Percentiles rank a stretch among this genome's conserved stretches.
phyloP scores from a whole-genome alignment of 2,888 invertebrate species.

The Leptinotarsa rubiginosa region DNA sequence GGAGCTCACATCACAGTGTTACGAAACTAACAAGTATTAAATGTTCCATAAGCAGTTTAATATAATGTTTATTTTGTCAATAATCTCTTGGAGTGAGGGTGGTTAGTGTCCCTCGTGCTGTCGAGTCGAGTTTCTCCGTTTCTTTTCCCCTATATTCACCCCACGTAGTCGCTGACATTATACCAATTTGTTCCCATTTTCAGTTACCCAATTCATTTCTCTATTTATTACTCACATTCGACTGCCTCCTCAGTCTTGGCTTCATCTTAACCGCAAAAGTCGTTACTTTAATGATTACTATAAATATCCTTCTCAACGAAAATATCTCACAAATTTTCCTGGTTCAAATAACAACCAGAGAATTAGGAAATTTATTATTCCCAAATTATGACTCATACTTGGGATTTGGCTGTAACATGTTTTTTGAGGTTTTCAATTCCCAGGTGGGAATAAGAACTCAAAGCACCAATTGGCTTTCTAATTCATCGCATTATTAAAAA shows the following conservation, averaged over 20 bases:
- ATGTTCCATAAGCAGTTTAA: slow-evolving; percentile 54
- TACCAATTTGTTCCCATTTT: slow-evolving; percentile 58
- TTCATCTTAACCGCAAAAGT: slow-evolving; percentile 46
- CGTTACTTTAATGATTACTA: slow-evolving; percentile 53
- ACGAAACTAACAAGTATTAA: slow-evolving; percentile 46
- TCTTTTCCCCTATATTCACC: slow-evolving; percentile 50
- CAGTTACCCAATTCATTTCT: slow-evolving; percentile 57
- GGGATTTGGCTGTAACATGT: background rate
- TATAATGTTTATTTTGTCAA: slow-evolving; percentile 57
- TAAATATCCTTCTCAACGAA: slow-evolving; percentile 49
- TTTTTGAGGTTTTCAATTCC: background rate
- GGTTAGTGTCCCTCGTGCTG: slow-evolving; percentile 45
- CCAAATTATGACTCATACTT: slow-evolving; percentile 6
- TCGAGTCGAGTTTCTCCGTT: slow-evolving; percentile 40
- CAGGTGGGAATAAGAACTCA: too few species aligned
- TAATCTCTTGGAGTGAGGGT: slow-evolving; percentile 48
- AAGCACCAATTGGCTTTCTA: too few species aligned
- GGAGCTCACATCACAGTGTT: slow-evolving; percentile 35
- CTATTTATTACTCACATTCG: slow-evolving; percentile 53
- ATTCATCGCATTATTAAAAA: too few species aligned
- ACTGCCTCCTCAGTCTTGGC: slow-evolving; percentile 46
- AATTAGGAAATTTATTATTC: slow-evolving; percentile 28
- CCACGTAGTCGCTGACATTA: slow-evolving; percentile 55
- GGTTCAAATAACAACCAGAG: slow-evolving; percentile 10
- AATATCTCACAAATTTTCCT: slow-evolving; percentile 28